Evolutionary conservation across 2,888 invertebrate genomes (phyloP).

Genomic region (Phaedon cochleariae): DNA sequence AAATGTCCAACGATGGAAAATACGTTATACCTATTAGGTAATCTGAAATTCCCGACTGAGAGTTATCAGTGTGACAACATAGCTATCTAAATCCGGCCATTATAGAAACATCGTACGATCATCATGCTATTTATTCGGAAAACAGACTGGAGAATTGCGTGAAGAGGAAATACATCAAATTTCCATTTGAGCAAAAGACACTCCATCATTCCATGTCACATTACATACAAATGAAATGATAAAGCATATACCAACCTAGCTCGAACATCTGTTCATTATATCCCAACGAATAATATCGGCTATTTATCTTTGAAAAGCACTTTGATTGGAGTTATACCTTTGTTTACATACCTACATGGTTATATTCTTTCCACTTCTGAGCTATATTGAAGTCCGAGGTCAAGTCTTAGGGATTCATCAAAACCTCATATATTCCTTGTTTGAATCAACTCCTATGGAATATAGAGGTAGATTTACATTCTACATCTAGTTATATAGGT

Average conservation of each 20-base stretch:
- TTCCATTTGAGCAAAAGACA: slow-evolving; percentile 48
- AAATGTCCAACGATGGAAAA: too few relatives aligned
- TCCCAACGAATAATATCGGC: slow-evolving; percentile 48
- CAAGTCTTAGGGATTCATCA: neutral
- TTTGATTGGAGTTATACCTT: neutral
- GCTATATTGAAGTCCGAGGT: neutral
- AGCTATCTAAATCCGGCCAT: slow-evolving; percentile 37
- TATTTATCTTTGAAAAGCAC: slow-evolving; percentile 28
- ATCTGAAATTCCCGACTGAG: neutral
- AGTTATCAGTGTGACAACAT: slow-evolving; percentile 30
- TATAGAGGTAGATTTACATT: too few relatives aligned
- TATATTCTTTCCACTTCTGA: neutral
- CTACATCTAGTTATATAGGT: too few relatives aligned
- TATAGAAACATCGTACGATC: slow-evolving; percentile 31
- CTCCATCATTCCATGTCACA: slow-evolving; percentile 53
- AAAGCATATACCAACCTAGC: slow-evolving; percentile 50
- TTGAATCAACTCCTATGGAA: too few relatives aligned
- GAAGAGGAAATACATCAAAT: slow-evolving; percentile 52
- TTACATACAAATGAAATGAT: slow-evolving; percentile 52
- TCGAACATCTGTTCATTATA: slow-evolving; percentile 52
- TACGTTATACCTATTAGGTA: neutral
- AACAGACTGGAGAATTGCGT: slow-evolving; percentile 40
- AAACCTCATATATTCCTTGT: neutral
- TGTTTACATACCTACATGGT: neutral
- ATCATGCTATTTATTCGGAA: slow-evolving; percentile 40